phyloP scores from a whole-genome alignment of 2,888 invertebrate species.

The Iselma pallidipennis region DNA sequence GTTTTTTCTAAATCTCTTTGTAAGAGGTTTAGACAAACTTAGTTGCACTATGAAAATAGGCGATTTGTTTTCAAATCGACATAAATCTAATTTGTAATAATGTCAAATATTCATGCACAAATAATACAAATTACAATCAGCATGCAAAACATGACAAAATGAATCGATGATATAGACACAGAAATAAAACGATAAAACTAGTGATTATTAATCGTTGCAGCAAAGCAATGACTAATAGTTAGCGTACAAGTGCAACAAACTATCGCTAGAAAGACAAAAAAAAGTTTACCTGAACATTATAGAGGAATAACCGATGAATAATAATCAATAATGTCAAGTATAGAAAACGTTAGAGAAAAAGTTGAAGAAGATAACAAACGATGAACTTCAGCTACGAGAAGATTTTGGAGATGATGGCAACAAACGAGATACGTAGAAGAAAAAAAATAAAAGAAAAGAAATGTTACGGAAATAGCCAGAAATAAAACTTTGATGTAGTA shows the following conservation, averaged over 20 bases:
- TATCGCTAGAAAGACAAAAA: too few species aligned
- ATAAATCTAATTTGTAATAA: background rate
- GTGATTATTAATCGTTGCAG: background rate
- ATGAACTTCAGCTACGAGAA: too few species aligned
- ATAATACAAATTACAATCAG: background rate
- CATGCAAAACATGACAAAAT: background rate
- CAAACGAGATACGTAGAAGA: too few species aligned
- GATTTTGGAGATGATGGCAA: too few species aligned
- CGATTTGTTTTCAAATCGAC: background rate
- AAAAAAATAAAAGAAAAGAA: background rate
- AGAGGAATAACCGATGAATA: too few species aligned
- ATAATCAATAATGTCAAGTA: background rate
- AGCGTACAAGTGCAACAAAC: too few species aligned
- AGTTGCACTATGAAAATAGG: background rate
- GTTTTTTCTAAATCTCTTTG: too few species aligned
- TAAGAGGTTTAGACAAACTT: too few species aligned
- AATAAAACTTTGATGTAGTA: conserved; percentile 16
- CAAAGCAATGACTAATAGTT: background rate
- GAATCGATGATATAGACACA: background rate
- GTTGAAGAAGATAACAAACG: too few species aligned
- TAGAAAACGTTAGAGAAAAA: too few species aligned
- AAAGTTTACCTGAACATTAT: too few species aligned
- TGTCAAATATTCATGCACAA: background rate
- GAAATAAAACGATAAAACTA: background rate
- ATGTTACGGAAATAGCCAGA: background rate